Evolutionary conservation across 2,888 invertebrate genomes (phyloP).

Genomic region (Leucophora obtusa): DNA sequence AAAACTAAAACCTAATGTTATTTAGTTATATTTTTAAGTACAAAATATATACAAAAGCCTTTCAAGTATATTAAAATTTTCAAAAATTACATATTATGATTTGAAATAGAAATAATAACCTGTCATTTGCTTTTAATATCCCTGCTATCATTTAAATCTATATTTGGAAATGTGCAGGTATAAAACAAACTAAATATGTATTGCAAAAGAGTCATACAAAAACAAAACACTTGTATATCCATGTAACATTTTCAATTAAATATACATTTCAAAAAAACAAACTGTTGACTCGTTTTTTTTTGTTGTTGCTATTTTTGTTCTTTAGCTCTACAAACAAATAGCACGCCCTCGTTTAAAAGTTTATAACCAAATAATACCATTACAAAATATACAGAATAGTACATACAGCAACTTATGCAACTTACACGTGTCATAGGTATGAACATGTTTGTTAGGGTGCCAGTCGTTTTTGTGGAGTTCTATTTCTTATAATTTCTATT

Average conservation of each 20-base stretch:
- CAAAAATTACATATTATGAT: neutral
- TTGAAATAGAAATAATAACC: conserved; percentile 46
- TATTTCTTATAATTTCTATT: neutral
- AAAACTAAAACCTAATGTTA: neutral
- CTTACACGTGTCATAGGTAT: conserved; percentile 60
- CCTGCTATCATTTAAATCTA: conserved; percentile 22
- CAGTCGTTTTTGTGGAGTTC: neutral
- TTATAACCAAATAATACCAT: conserved; percentile 52
- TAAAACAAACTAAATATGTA: conserved; percentile 7
- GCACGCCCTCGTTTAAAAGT: conserved; percentile 51
- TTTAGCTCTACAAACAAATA: conserved; percentile 19
- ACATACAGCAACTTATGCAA: conserved; percentile 54
- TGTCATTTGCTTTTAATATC: conserved; percentile 33
- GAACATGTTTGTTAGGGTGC: conserved; percentile 43
- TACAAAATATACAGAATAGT: conserved; percentile 18
- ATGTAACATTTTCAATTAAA: conserved; percentile 61
- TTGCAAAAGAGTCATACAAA: neutral
- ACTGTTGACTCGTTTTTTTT: conserved; percentile 54
- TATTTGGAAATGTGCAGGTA: neutral
- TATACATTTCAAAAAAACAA: conserved; percentile 60
- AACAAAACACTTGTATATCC: conserved; percentile 30
- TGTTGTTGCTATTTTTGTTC: conserved; percentile 4
- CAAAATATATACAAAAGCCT: neutral
- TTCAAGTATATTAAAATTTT: neutral
- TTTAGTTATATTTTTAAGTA: neutral